Evolutionary conservation across 2,797 vertebrate genomes (phyloP).

Genomic region (Sebastes diploproa): DNA sequence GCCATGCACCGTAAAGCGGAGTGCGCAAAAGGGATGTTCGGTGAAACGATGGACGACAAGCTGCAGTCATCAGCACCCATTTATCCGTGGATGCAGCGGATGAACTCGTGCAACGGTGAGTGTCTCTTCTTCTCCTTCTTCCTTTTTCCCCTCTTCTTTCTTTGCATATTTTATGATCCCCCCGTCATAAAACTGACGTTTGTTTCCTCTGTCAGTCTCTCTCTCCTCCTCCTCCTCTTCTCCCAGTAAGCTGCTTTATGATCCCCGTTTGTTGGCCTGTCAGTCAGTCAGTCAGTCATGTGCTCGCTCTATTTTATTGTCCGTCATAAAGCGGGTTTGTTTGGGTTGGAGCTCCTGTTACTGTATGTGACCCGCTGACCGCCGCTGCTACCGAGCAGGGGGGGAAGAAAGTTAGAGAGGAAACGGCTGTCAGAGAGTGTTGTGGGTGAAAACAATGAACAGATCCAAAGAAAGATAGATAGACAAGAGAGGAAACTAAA

Average conservation of each 20-base stretch:
- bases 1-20: slow-evolving; percentile 88
- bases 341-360: slow-evolving; percentile 62
- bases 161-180: slow-evolving; percentile 66
- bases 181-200: slow-evolving; percentile 65
- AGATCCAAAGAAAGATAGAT: slow-evolving; percentile 37
- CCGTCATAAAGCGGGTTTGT: slow-evolving; percentile 73
- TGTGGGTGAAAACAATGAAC: slow-evolving; percentile 49
- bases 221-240: slow-evolving; percentile 35
- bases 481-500: slow-evolving; percentile 10
- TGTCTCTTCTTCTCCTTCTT: slow-evolving; percentile 48
- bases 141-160: neutral
- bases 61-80: slow-evolving; percentile 82
- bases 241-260: slow-evolving; percentile 52
- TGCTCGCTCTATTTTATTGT: slow-evolving; percentile 63
- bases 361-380: slow-evolving; percentile 67
- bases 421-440: slow-evolving; percentile 56
- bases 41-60: slow-evolving; percentile 90
- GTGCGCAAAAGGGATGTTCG: slow-evolving; percentile 90
- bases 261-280: slow-evolving; percentile 65
- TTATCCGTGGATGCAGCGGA: slow-evolving; percentile 96
- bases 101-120: slow-evolving; percentile 97
- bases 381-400: slow-evolving; percentile 37
- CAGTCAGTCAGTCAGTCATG: slow-evolving; percentile 69
- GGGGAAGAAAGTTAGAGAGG: slow-evolving; percentile 30
- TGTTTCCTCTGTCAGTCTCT: slow-evolving; percentile 58